phyloP scores from a whole-genome alignment of 2,797 vertebrate species.

The Masticophis lateralis region DNA sequence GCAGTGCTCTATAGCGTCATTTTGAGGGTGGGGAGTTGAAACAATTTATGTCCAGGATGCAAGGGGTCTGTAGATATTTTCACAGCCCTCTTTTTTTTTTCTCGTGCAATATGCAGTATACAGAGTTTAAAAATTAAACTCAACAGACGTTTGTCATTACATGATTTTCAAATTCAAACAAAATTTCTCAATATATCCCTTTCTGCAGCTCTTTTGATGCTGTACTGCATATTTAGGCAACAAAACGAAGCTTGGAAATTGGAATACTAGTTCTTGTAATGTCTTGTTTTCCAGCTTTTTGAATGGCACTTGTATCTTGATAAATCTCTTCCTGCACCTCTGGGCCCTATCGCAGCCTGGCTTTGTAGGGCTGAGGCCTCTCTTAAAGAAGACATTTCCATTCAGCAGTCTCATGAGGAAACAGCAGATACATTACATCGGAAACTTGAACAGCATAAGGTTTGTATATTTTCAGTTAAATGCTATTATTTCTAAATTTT shows the following conservation, averaged over 20 bases:
- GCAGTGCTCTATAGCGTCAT: too few relatives aligned
- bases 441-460: conserved; percentile 90
- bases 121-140: neutral
- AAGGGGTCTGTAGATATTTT: too few relatives aligned
- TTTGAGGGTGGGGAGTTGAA: too few relatives aligned
- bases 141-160: neutral
- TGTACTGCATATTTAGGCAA: neutral
- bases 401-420: conserved; percentile 86
- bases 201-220: neutral
- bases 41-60: too few relatives aligned
- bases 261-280: neutral
- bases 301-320: conserved; percentile 93
- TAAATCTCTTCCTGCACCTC: conserved; percentile 86
- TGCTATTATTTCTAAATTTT: neutral
- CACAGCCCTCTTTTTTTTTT: too few relatives aligned
- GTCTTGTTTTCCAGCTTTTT: conserved; percentile 77
- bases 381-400: conserved; percentile 81
- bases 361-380: conserved; percentile 87
- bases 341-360: conserved; percentile 89
- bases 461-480: conserved; percentile 48
- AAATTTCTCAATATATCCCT: neutral
- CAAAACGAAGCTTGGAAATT: neutral
- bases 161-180: neutral
- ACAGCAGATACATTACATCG: conserved; percentile 82
- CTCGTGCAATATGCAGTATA: too few relatives aligned